Conservation (phyloP, 2,797 vertebrate genomes). For the Anguilla obscura region DNA sequence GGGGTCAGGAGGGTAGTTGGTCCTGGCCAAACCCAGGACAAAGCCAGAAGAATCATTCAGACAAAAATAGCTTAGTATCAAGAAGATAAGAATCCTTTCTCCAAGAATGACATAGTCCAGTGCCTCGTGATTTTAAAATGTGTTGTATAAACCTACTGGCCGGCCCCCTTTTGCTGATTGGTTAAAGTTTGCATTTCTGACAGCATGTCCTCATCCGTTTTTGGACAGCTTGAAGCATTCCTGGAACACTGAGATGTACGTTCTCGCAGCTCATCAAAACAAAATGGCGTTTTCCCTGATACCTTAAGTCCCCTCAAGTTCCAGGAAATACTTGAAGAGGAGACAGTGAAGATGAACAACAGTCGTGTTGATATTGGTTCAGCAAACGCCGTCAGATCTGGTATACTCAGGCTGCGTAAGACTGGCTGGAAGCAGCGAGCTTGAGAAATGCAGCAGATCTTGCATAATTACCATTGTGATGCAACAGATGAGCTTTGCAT, state of each 20-base stretch:
- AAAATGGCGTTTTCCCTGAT: background rate
- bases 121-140: background rate
- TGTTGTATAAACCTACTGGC: background rate
- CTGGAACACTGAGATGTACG: background rate
- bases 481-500: background rate
- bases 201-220: background rate
- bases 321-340: constrained; percentile 11
- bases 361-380: background rate
- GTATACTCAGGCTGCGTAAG: background rate
- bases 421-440: background rate
- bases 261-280: constrained; percentile 16
- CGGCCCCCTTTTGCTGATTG: background rate
- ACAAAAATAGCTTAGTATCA: background rate
- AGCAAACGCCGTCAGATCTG: background rate
- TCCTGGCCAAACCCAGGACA: background rate
- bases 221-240: background rate
- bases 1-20: background rate
- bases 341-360: background rate
- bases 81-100: background rate
- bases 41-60: background rate
- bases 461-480: background rate
- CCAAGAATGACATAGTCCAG: background rate
- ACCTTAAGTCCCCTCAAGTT: background rate
- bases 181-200: background rate
- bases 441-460: background rate